phyloP scores from a whole-genome alignment of 2,797 vertebrate species.

The Selene dorsalis region DNA sequence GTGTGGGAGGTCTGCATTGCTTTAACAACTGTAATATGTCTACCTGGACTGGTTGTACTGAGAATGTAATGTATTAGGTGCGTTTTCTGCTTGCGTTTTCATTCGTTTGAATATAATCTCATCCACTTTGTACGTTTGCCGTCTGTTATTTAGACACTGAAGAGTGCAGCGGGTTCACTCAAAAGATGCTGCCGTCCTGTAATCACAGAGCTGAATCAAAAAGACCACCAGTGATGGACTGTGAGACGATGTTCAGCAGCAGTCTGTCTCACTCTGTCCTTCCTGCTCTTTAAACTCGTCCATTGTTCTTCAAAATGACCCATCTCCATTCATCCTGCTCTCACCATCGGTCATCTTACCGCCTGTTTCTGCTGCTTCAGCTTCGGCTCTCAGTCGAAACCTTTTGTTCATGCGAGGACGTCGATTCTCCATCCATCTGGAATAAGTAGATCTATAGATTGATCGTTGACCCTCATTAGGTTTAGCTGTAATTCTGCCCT shows the following conservation, averaged over 20 bases:
- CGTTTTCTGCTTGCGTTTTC: no score
- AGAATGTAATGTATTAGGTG: background rate
- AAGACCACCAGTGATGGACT: background rate
- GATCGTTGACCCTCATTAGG: conserved; percentile 28
- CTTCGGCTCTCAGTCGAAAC: conserved; percentile 32
- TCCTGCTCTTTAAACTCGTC: background rate
- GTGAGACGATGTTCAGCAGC: background rate
- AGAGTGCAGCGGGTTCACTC: background rate
- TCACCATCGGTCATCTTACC: background rate
- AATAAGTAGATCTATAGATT: conserved; percentile 44
- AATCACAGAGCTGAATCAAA: background rate
- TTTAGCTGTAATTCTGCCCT: conserved; percentile 10
- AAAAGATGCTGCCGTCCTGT: background rate
- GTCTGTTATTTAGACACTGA: background rate
- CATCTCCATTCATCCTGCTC: conserved; percentile 10
- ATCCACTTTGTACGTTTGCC: background rate
- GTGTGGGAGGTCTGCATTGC: background rate
- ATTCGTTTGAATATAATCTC: background rate
- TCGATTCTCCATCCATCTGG: conserved; percentile 45
- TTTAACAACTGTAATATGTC: no score
- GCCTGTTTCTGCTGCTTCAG: conserved; percentile 37
- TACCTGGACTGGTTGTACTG: background rate
- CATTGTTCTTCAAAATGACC: conserved; percentile 17
- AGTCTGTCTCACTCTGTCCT: background rate
- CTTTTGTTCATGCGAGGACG: conserved; percentile 29